These are phyloP conservation scores for Plutomurus gul DNA, from an alignment of 1,140 invertebrate species.

Conservation along the genomic window DNA sequence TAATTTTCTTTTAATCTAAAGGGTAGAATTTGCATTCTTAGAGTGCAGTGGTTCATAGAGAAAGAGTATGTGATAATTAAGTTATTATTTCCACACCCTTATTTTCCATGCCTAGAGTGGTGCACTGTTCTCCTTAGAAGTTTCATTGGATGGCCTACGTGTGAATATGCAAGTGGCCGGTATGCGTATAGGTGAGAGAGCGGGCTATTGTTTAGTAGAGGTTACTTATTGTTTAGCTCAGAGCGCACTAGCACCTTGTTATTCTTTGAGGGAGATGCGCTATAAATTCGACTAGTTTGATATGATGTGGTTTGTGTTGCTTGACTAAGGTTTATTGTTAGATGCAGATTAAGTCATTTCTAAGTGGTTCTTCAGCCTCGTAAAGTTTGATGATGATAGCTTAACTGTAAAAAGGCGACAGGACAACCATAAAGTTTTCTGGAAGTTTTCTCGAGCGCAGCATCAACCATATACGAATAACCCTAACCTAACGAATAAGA, in stretches of 20 bases:
- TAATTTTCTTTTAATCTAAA: too few relatives aligned
- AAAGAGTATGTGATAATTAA: conserved; percentile 10
- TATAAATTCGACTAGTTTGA: background rate
- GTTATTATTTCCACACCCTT: conserved; percentile 20
- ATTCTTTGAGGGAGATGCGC: background rate
- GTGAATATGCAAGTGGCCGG: too few relatives aligned
- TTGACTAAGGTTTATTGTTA: conserved; percentile 19
- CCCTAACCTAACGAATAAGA: background rate
- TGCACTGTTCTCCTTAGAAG: too few relatives aligned
- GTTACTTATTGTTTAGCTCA: background rate
- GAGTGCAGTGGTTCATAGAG: background rate
- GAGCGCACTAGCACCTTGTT: background rate
- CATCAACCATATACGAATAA: background rate
- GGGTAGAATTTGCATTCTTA: too few relatives aligned
- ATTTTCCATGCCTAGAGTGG: background rate
- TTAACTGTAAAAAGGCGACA: conserved; percentile 26
- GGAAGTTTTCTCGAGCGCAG: background rate
- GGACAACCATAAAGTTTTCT: conserved; percentile 8
- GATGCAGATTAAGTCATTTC: conserved; percentile 44
- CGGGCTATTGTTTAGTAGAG: too few relatives aligned
- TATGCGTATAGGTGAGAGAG: too few relatives aligned
- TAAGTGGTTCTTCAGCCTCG: conserved; percentile 44
- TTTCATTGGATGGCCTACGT: too few relatives aligned
- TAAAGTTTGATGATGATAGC: conserved; percentile 46
- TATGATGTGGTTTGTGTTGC: background rate